A percentile compares a stretch with the other conserved stretches of the same genome.
These are phyloP conservation scores for Troides aeacus DNA, from an alignment of 2,888 invertebrate species.

Conservation along the genomic window DNA sequence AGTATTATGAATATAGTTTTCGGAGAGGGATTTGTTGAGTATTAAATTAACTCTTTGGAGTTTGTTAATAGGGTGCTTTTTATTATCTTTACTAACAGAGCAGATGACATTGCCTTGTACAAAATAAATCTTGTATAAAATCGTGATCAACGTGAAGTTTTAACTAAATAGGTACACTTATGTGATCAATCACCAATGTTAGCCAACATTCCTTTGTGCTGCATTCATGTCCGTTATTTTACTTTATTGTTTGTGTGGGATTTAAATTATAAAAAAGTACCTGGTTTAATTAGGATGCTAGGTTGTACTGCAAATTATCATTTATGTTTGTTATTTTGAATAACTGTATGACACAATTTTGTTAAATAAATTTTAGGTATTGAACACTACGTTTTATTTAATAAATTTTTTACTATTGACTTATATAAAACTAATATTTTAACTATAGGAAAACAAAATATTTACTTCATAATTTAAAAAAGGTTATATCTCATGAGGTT, in stretches of 20 bases:
- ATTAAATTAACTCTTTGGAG: background rate
- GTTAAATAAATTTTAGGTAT: constrained; percentile 80
- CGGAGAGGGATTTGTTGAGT: constrained; percentile 35
- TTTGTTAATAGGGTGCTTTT: constrained; percentile 27
- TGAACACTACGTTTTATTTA: constrained; percentile 56
- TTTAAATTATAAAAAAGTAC: constrained; percentile 75
- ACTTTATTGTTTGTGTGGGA: constrained; percentile 57
- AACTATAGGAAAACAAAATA: no score
- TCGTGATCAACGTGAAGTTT: constrained; percentile 14
- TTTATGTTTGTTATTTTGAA: constrained; percentile 79
- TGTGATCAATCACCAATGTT: constrained; percentile 46
- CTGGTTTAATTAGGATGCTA: constrained; percentile 80
- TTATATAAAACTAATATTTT: no score
- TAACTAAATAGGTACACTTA: constrained; percentile 20
- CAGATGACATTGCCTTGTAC: constrained; percentile 9
- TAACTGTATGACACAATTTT: constrained; percentile 80
- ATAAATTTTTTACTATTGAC: background rate
- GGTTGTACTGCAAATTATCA: constrained; percentile 78
- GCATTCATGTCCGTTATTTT: constrained; percentile 68
- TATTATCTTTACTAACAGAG: constrained; percentile 2
- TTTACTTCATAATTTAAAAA: no score
- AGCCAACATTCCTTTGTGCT: constrained; percentile 79
- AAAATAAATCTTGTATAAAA: background rate
- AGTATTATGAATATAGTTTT: constrained; percentile 60
- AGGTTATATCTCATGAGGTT: no score